phyloP scores from a whole-genome alignment of 2,113 vertebrate species.

The Ancistrus triradiatus region DNA sequence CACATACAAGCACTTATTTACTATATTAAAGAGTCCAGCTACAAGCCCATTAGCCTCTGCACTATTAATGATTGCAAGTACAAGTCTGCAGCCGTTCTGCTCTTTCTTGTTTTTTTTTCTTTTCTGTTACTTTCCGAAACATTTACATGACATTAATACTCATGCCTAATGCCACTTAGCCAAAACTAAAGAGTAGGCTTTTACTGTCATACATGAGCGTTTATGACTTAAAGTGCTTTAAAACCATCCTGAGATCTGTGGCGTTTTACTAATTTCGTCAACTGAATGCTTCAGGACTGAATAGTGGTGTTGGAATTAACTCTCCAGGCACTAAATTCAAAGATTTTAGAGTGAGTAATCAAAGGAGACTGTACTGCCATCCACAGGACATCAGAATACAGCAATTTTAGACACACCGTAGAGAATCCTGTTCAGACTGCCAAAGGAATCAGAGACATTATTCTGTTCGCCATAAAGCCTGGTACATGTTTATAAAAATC shows the following conservation, averaged over 20 bases:
- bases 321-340: conserved; percentile 14
- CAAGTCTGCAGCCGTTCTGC: neutral
- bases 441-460: too few species aligned
- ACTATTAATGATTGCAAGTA: neutral
- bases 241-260: neutral
- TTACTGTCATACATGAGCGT: neutral
- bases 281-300: conserved; percentile 2
- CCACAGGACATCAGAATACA: conserved; percentile 36
- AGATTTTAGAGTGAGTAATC: conserved; percentile 4
- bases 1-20: too few species aligned
- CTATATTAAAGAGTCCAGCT: too few species aligned
- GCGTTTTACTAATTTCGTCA: conserved; percentile 6
- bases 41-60: neutral
- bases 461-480: too few species aligned
- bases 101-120: neutral
- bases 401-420: too few species aligned
- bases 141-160: neutral
- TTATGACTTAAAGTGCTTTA: neutral
- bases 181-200: neutral
- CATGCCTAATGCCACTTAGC: neutral
- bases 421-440: too few species aligned
- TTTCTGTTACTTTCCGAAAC: neutral
- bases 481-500: too few species aligned
- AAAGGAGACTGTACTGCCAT: conserved; percentile 42
- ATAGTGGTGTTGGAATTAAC: conserved; percentile 25